phyloP scores from a whole-genome alignment of 2,888 invertebrate species.

The Synanthedon andrenaeformis region DNA sequence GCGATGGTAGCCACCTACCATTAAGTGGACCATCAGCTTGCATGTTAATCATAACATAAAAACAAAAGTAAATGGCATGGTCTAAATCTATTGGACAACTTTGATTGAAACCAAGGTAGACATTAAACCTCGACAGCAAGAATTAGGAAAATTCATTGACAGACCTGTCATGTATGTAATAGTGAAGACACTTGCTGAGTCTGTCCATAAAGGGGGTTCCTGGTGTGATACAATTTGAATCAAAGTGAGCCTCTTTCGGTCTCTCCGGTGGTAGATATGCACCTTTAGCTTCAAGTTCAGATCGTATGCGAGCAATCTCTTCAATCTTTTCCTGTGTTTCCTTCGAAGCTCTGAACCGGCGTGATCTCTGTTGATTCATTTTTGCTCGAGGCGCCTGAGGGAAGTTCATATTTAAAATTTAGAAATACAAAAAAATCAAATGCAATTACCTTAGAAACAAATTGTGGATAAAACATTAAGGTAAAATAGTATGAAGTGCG shows the following conservation, averaged over 20 bases:
- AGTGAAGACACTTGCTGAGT: conserved; percentile 85
- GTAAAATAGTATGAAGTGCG: background rate
- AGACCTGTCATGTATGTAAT: conserved; percentile 85
- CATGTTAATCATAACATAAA: too few relatives aligned
- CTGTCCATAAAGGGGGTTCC: conserved; percentile 98
- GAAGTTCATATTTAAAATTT: background rate
- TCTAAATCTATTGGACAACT: too few relatives aligned
- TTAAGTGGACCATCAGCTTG: too few relatives aligned
- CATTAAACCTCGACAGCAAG: too few relatives aligned
- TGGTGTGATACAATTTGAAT: conserved; percentile 99
- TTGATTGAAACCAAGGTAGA: too few relatives aligned
- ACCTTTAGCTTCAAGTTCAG: conserved; percentile 79
- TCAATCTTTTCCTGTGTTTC: conserved; percentile 90
- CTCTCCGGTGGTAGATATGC: conserved; percentile 87
- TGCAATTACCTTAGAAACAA: too few relatives aligned
- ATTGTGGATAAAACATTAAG: background rate
- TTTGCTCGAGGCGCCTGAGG: conserved; percentile 94
- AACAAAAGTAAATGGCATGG: too few relatives aligned
- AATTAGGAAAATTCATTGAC: background rate
- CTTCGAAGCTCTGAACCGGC: conserved; percentile 96
- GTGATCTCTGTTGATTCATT: conserved; percentile 99
- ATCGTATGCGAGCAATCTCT: conserved; percentile 84
- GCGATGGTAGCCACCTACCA: too few relatives aligned
- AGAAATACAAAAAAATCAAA: background rate
- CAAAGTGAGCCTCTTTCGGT: conserved; percentile 93